Percentiles rank a stretch among this genome's conserved stretches.
Evolutionary conservation across 2,888 invertebrate genomes (phyloP).

Genomic region (Trachelus iudaicus): DNA sequence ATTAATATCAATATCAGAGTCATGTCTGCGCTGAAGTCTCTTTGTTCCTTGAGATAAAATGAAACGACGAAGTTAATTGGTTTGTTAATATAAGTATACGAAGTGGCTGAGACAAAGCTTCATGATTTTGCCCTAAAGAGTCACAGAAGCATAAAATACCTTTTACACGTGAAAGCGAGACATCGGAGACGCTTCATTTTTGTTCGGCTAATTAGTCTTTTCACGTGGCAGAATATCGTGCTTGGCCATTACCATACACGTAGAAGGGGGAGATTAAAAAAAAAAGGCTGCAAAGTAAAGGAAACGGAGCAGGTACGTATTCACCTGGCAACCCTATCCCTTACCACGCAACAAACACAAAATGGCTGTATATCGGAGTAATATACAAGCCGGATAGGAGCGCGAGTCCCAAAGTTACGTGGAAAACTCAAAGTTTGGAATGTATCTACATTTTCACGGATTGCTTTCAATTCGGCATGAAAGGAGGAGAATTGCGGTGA

Average conservation of each 20-base stretch:
- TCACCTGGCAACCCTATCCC: neutral
- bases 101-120: neutral
- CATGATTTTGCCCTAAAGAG: neutral
- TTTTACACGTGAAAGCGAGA: neutral
- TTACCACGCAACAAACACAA: neutral
- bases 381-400: neutral
- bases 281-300: neutral
- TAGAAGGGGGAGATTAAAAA: too few species aligned
- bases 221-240: neutral
- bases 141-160: neutral
- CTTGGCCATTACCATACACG: neutral
- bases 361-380: neutral
- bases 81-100: neutral
- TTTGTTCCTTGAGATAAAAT: neutral
- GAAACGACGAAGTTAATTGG: neutral
- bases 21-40: neutral
- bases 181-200: neutral
- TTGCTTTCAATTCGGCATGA: conserved; percentile 43
- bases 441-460: conserved; percentile 33
- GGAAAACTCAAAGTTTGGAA: neutral
- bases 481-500: conserved; percentile 22
- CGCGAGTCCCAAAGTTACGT: neutral
- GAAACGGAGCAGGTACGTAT: neutral
- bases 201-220: neutral
- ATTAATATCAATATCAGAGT: neutral